Percentiles rank a stretch among this genome's conserved stretches.
phyloP scores from a whole-genome alignment of 2,113 vertebrate species.

The Myotis davidii region DNA sequence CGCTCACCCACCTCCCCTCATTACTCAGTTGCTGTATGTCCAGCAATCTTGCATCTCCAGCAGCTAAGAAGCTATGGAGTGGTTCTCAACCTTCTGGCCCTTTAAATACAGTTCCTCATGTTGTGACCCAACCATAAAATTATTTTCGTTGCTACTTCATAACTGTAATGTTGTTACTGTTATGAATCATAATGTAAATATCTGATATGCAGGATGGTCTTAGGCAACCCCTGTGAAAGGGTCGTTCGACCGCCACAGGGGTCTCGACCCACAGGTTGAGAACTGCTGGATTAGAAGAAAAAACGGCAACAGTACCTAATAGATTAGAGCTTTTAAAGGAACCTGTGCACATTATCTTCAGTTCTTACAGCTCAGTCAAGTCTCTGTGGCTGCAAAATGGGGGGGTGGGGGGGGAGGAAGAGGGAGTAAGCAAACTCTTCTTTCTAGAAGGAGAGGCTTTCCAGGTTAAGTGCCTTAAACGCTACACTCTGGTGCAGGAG shows the following conservation, averaged over 20 bases:
- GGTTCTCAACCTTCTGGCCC: too few species aligned
- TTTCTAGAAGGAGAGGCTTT: background rate
- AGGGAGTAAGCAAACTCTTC: background rate
- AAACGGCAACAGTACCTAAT: background rate
- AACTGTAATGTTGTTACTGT: too few species aligned
- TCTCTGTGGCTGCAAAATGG: background rate
- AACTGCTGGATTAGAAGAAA: background rate
- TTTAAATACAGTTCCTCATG: too few species aligned
- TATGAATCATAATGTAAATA: too few species aligned
- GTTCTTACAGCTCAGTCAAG: background rate
- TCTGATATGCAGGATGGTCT: too few species aligned
- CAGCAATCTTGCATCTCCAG: background rate
- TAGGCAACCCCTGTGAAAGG: too few species aligned
- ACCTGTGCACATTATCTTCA: background rate
- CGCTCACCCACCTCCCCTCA: background rate
- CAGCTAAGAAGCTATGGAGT: background rate
- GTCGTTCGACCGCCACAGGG: too few species aligned
- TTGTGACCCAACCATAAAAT: too few species aligned
- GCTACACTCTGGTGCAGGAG: rapidly evolving
- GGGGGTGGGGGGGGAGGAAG: too few species aligned
- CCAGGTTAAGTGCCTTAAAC: background rate
- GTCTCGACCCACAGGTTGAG: too few species aligned
- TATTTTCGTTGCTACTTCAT: too few species aligned
- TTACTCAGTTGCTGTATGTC: background rate
- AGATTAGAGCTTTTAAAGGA: background rate